Evolutionary conservation across 2,113 vertebrate genomes (phyloP).

Genomic region (Pluvialis apricaria): DNA sequence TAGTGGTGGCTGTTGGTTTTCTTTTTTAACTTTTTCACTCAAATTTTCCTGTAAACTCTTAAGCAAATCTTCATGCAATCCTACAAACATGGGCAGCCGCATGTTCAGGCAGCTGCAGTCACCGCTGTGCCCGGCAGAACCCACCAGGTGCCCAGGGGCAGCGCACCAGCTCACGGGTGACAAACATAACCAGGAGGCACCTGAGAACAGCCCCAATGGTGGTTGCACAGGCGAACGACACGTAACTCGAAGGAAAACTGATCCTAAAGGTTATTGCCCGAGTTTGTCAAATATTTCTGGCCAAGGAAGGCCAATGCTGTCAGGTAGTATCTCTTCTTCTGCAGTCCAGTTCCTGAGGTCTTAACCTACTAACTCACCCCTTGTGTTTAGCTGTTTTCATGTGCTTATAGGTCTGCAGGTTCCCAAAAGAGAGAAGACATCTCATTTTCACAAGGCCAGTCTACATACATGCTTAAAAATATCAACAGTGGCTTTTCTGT

Average conservation of each 20-base stretch:
- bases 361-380: background rate
- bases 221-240: background rate
- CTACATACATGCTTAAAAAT: background rate
- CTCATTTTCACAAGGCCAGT: background rate
- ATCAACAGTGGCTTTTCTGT: background rate
- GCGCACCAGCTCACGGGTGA: background rate
- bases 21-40: background rate
- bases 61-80: background rate
- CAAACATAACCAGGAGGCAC: background rate
- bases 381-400: background rate
- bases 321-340: background rate
- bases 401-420: too few species aligned
- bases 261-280: background rate
- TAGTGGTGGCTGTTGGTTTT: background rate
- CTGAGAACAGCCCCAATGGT: background rate
- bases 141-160: background rate
- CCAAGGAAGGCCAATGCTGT: background rate
- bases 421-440: background rate
- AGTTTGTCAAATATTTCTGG: background rate
- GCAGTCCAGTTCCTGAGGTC: background rate
- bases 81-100: background rate
- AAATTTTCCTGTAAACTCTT: background rate
- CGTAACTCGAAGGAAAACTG: background rate
- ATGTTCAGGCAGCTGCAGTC: background rate
- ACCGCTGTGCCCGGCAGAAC: accelerated